phyloP scores from a whole-genome alignment of 2,113 vertebrate genomes.

The Campylomormyrus numenius region DNA sequence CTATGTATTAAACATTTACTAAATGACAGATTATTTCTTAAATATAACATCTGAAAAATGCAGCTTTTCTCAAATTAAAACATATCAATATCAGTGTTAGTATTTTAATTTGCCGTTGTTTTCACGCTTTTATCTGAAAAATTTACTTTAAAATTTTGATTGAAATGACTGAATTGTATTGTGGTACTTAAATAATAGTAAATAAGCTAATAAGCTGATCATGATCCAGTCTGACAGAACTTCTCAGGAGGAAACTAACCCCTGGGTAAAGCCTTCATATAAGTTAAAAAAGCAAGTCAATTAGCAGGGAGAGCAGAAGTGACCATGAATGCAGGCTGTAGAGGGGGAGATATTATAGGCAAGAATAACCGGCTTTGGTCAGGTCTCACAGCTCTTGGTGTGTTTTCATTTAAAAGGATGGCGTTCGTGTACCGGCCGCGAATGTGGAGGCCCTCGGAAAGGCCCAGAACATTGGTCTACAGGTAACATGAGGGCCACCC shows the following conservation, averaged over 20 bases:
- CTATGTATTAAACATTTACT: background rate
- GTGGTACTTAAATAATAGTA: background rate
- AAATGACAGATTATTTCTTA: background rate
- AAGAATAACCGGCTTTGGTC: background rate
- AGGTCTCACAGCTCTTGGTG: conserved; percentile 40
- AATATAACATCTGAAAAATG: background rate
- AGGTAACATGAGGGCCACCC: conserved; percentile 62
- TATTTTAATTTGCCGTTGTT: background rate
- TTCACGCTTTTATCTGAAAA: background rate
- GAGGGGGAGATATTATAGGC: background rate
- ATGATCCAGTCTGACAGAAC: background rate
- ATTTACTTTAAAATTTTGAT: background rate
- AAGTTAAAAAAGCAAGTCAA: background rate
- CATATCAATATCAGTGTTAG: background rate
- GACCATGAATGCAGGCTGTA: background rate
- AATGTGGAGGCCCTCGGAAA: conserved; percentile 61
- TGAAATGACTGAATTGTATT: background rate
- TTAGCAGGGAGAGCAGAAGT: background rate
- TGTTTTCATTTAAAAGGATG: conserved; percentile 71
- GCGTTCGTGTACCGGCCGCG: conserved; percentile 73
- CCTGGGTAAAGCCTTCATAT: background rate
- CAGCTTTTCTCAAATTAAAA: background rate
- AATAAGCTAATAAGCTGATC: background rate
- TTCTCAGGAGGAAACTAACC: background rate
- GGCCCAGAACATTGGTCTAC: conserved; percentile 53